Conservation (phyloP, 1,140 invertebrate genomes). For the Patella vulgata region DNA sequence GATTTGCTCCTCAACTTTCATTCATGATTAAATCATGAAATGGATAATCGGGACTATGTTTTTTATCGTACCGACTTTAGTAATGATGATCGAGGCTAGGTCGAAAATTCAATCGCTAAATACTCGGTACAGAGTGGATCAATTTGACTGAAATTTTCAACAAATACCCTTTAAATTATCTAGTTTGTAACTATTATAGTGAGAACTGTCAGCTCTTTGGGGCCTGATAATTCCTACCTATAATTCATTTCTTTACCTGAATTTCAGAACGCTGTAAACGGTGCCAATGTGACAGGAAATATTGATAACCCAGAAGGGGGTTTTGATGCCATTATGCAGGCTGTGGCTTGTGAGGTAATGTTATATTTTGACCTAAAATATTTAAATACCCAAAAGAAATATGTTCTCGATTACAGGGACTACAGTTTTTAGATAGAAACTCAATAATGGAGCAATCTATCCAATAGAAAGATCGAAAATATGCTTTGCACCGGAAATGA, state of each 20-base stretch:
- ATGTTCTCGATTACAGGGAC: background rate
- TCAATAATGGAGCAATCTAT: background rate
- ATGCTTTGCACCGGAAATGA: background rate
- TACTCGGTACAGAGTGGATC: too few relatives aligned
- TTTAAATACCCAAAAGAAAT: background rate
- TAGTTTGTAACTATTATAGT: too few relatives aligned
- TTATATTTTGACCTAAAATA: background rate
- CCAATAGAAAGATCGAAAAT: background rate
- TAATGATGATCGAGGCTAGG: too few relatives aligned
- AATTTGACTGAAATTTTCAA: too few relatives aligned
- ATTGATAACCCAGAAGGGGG: constrained; percentile 90
- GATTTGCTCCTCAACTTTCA: too few relatives aligned
- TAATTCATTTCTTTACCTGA: background rate
- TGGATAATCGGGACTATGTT: too few relatives aligned
- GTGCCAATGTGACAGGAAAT: constrained; percentile 33
- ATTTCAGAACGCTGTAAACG: constrained; percentile 14
- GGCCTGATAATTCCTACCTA: too few relatives aligned
- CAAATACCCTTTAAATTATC: too few relatives aligned
- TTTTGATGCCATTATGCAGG: constrained; percentile 99
- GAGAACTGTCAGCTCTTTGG: too few relatives aligned
- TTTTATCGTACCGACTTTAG: too few relatives aligned
- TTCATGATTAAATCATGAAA: too few relatives aligned
- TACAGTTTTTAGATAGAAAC: background rate
- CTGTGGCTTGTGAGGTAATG: constrained; percentile 82
- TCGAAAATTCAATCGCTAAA: too few relatives aligned